phyloP scores from a whole-genome alignment of 2,113 vertebrate genomes.

The Phylloscopus trochilus region DNA sequence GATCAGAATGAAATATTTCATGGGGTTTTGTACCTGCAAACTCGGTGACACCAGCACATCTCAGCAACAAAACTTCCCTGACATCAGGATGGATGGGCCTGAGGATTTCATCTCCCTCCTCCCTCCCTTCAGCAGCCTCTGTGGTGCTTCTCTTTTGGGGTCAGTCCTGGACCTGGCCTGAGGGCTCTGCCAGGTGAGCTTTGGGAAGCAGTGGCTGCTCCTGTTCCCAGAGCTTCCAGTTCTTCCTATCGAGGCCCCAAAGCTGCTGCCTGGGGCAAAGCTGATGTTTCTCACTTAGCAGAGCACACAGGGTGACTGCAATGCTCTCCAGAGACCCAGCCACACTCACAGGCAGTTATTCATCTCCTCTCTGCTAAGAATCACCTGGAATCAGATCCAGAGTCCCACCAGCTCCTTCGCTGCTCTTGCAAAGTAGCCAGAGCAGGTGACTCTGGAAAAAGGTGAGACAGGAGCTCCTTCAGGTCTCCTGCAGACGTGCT shows the following conservation, averaged over 20 bases:
- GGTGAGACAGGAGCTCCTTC: neutral
- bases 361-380: neutral
- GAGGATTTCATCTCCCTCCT: neutral
- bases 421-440: neutral
- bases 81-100: neutral
- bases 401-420: neutral
- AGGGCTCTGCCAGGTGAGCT: neutral
- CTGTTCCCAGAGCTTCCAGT: neutral
- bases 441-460: neutral
- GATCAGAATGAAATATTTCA: conserved; percentile 43
- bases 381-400: neutral
- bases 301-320: neutral
- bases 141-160: neutral
- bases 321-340: neutral
- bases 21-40: neutral
- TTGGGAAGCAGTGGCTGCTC: neutral
- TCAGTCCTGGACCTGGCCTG: neutral
- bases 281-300: neutral
- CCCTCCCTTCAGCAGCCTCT: neutral
- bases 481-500: neutral
- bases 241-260: neutral
- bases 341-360: neutral
- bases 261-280: neutral
- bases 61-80: neutral
- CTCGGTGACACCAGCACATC: neutral